Evolutionary conservation across 1,140 invertebrate species (phyloP).

Genomic region (Saccostrea glomerata): DNA sequence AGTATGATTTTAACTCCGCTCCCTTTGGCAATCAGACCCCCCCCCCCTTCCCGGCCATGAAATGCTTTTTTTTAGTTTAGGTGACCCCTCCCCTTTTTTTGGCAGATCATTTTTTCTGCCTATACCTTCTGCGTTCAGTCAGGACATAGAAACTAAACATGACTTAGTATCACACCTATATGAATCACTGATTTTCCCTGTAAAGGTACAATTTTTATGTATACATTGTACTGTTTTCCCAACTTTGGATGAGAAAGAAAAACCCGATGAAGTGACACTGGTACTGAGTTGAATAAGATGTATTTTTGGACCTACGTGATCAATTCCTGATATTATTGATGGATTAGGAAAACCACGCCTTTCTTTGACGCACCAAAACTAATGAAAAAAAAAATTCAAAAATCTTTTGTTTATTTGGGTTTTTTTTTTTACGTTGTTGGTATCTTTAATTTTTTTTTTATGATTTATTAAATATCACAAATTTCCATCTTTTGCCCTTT

Average conservation of each 20-base stretch:
- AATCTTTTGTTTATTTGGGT: too few species aligned
- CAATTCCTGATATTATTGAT: slow-evolving; percentile 12
- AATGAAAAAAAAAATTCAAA: not conserved
- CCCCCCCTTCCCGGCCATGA: too few species aligned
- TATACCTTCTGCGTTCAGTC: not conserved
- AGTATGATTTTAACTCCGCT: too few species aligned
- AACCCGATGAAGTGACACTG: not conserved
- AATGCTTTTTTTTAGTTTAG: too few species aligned
- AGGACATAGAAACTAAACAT: not conserved
- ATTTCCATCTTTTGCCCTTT: too few species aligned
- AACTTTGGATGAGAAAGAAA: not conserved
- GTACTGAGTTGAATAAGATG: not conserved
- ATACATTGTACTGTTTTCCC: not conserved
- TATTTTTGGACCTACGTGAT: not conserved
- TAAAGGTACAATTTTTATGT: not conserved
- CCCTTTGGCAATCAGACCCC: too few species aligned
- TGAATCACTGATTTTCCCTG: not conserved
- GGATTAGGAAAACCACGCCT: not conserved
- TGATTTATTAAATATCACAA: too few species aligned
- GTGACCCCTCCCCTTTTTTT: not conserved
- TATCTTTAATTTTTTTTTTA: too few species aligned
- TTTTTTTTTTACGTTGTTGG: too few species aligned
- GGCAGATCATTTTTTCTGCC: not conserved
- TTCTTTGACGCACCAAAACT: not conserved
- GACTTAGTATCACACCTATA: not conserved